A percentile compares a stretch with the other conserved stretches of the same genome.
Conservation (phyloP, 2,888 invertebrate species). For the Falcaria lacertinaria region DNA sequence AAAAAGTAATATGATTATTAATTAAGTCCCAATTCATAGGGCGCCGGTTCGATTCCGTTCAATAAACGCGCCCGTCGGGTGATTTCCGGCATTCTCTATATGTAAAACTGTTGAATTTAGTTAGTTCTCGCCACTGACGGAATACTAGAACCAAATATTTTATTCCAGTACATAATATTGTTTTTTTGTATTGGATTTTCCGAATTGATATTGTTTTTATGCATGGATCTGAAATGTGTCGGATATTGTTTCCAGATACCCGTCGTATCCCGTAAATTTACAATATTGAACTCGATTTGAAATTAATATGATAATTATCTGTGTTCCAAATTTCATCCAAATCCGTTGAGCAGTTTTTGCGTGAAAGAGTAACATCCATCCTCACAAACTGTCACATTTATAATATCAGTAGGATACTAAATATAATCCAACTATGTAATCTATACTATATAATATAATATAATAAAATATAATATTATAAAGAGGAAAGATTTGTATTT, state of each 20-base stretch:
- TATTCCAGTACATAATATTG: conserved; percentile 7
- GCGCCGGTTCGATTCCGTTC: conserved; percentile 49
- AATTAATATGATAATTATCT: too few species aligned
- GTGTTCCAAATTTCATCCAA: too few species aligned
- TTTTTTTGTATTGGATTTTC: neutral
- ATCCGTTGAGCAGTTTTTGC: too few species aligned
- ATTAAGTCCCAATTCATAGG: conserved; percentile 70
- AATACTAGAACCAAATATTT: conserved; percentile 14
- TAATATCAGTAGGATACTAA: too few species aligned
- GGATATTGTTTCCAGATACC: neutral
- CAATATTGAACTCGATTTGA: too few species aligned
- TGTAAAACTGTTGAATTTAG: conserved; percentile 52
- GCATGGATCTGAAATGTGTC: neutral
- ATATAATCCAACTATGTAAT: too few species aligned
- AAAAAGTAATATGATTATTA: conserved; percentile 79
- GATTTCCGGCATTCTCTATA: conserved; percentile 55
- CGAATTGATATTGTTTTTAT: neutral
- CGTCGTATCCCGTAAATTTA: too few species aligned
- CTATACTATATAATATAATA: too few species aligned
- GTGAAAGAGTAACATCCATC: too few species aligned
- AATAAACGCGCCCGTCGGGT: conserved; percentile 37
- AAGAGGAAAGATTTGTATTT: too few species aligned
- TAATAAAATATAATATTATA: too few species aligned
- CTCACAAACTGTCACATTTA: too few species aligned
- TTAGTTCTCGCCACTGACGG: conserved; percentile 39